Evolutionary conservation across 2,113 vertebrate species (phyloP).

Genomic region (Tragelaphus strepsiceros): DNA sequence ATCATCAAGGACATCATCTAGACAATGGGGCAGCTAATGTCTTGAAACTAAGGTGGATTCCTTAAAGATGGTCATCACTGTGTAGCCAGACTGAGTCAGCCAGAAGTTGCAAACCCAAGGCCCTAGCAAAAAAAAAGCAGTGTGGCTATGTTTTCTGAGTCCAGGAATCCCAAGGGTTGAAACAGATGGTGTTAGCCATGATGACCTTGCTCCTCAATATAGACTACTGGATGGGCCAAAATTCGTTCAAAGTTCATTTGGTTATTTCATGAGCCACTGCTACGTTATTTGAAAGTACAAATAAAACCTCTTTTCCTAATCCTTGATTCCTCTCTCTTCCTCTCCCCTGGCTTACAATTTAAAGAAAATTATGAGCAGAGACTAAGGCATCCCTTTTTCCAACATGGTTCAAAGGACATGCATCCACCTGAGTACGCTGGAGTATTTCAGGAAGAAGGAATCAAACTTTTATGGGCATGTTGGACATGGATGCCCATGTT

Average conservation of each 20-base stretch:
- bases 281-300: not conserved
- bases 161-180: not conserved
- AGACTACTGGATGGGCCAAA: not conserved
- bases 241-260: not conserved
- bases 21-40: not conserved
- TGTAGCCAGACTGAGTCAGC: not conserved
- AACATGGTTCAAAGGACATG: not conserved
- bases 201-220: not conserved
- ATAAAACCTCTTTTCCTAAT: not conserved
- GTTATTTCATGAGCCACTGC: not conserved
- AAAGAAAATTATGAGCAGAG: not conserved
- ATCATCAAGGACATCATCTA: not conserved
- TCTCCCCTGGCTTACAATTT: not conserved
- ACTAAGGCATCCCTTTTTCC: not conserved
- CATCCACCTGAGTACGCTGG: not conserved
- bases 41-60: not conserved
- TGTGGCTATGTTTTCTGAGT: not conserved
- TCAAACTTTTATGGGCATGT: not conserved
- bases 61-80: not conserved
- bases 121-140: not conserved
- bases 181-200: not conserved
- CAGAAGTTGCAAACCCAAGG: not conserved
- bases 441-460: not conserved
- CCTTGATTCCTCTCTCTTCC: not conserved
- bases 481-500: not conserved